Conservation (phyloP, 1,140 invertebrate species). For the Copidosoma floridanum region DNA sequence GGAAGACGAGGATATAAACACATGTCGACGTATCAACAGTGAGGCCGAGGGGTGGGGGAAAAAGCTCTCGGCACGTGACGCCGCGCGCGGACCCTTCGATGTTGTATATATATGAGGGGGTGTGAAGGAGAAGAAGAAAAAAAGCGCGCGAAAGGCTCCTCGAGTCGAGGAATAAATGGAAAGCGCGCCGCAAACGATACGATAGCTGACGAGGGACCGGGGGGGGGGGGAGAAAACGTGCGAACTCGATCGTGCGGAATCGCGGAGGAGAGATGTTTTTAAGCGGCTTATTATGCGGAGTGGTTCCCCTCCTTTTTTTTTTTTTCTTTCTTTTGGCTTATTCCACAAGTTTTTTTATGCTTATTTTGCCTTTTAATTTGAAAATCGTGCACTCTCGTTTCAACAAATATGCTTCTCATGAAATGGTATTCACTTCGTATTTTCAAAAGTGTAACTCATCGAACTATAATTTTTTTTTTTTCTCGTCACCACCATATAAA, state of each 20-base stretch:
- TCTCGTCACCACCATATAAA: too few relatives aligned
- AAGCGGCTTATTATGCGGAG: conserved; percentile 1
- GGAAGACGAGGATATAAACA: neutral
- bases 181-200: conserved; percentile 26
- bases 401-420: too few relatives aligned
- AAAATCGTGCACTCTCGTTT: too few relatives aligned
- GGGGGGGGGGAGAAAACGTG: neutral
- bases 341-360: too few relatives aligned
- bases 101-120: too few relatives aligned
- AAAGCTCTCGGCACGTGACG: conserved; percentile 8
- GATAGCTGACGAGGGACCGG: neutral
- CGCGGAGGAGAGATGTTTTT: neutral
- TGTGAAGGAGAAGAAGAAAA: conserved; percentile 18
- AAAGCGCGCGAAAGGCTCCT: conserved; percentile 1
- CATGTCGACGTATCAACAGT: too few relatives aligned
- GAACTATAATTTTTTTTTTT: too few relatives aligned
- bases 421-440: too few relatives aligned
- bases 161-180: too few relatives aligned
- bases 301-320: conserved; percentile 12
- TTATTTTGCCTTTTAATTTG: too few relatives aligned
- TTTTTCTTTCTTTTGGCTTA: neutral
- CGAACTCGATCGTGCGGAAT: neutral
- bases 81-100: too few relatives aligned
- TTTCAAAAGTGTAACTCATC: too few relatives aligned
- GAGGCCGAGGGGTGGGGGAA: neutral